Evolutionary conservation across 2,797 vertebrate genomes (phyloP).

Genomic region (Pseudomugil tenellus): DNA sequence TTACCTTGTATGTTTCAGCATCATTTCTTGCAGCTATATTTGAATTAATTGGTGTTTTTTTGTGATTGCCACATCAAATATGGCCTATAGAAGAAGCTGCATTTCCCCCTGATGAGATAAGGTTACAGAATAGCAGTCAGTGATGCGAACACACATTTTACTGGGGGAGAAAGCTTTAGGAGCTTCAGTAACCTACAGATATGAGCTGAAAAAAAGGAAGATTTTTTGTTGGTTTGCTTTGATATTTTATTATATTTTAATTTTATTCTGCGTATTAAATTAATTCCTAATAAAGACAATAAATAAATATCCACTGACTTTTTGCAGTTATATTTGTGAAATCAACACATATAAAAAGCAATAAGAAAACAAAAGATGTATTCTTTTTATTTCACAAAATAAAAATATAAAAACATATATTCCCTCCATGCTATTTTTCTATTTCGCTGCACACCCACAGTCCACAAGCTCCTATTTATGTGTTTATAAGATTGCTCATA

Average conservation of each 20-base stretch:
- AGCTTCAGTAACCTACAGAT: slow-evolving; percentile 25
- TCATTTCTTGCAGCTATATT: slow-evolving; percentile 39
- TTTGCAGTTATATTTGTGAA: not conserved
- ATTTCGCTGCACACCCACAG: not conserved
- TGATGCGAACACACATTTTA: slow-evolving; percentile 38
- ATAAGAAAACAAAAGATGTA: not conserved
- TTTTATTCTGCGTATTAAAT: not conserved
- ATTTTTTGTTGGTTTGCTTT: too few relatives aligned
- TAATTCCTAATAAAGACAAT: not conserved
- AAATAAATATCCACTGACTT: not conserved
- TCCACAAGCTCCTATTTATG: not conserved
- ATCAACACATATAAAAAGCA: not conserved
- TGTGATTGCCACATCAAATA: slow-evolving; percentile 62
- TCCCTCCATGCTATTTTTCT: not conserved
- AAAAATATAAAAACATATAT: not conserved
- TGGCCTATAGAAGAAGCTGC: slow-evolving; percentile 52
- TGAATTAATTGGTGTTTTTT: slow-evolving; percentile 60
- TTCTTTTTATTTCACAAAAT: not conserved
- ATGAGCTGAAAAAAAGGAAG: slow-evolving; percentile 17
- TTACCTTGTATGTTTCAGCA: slow-evolving; percentile 61
- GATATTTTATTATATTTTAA: too few relatives aligned
- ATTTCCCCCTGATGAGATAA: slow-evolving; percentile 67
- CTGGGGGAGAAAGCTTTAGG: slow-evolving; percentile 4
- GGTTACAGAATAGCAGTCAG: slow-evolving; percentile 56
- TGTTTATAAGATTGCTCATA: slow-evolving; percentile 20